These are phyloP conservation scores for Lepidothrix coronata DNA, from an alignment of 2,113 vertebrate genomes.

Conservation along the genomic window DNA sequence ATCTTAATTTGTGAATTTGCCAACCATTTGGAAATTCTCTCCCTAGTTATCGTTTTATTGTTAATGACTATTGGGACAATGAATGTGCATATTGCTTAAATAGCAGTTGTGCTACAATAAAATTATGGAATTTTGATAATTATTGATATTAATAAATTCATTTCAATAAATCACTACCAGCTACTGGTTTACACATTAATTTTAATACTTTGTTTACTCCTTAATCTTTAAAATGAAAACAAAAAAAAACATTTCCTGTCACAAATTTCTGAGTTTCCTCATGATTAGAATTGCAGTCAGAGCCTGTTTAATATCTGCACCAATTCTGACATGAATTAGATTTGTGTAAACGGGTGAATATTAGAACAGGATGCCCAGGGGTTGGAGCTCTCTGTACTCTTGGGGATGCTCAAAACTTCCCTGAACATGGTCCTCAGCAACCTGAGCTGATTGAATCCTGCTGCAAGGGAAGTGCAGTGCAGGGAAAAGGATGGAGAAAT, in stretches of 20 bases:
- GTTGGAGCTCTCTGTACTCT: not conserved
- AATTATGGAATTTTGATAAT: not conserved
- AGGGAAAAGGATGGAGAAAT: not conserved
- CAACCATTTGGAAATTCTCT: not conserved
- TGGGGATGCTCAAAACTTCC: not conserved
- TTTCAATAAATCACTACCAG: not conserved
- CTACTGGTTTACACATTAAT: not conserved
- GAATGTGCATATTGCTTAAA: not conserved
- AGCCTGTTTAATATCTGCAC: not conserved
- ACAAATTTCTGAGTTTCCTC: not conserved
- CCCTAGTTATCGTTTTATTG: not conserved
- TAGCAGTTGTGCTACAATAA: not conserved
- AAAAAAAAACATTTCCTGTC: not conserved
- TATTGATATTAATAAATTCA: not conserved
- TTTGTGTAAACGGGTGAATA: not conserved
- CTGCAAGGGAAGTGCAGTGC: not conserved
- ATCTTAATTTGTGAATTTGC: not conserved
- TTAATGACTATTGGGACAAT: not conserved
- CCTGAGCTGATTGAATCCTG: not conserved
- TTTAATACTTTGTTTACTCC: not conserved
- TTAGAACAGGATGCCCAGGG: not conserved
- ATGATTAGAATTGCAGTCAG: not conserved
- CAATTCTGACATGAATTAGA: not conserved
- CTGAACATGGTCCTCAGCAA: not conserved
- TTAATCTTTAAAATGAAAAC: not conserved